phyloP scores from a whole-genome alignment of 2,888 invertebrate genomes.

The Agrenia bidenticulata region DNA sequence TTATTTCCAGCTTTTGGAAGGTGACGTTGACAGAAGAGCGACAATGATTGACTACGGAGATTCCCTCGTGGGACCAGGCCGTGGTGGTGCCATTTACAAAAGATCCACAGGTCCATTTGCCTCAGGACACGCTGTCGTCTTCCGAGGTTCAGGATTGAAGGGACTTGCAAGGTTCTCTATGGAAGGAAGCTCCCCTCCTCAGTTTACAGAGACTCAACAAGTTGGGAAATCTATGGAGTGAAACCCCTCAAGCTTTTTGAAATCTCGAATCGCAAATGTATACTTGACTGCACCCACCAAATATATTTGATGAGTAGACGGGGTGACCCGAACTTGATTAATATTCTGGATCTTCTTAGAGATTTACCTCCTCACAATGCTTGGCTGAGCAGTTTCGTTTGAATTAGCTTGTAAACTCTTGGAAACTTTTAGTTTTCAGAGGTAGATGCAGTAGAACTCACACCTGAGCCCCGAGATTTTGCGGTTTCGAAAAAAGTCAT shows the following conservation, averaged over 20 bases:
- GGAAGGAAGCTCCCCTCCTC: neutral
- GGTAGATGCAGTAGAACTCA: too few species aligned
- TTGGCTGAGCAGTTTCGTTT: too few species aligned
- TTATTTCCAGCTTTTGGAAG: constrained; percentile 31
- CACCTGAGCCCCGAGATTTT: too few species aligned
- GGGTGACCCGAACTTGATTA: too few species aligned
- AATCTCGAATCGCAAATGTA: neutral
- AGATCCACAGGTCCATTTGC: constrained; percentile 22
- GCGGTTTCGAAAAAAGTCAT: too few species aligned
- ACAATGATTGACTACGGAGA: constrained; percentile 22
- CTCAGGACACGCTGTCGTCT: neutral
- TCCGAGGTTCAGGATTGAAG: constrained; percentile 5
- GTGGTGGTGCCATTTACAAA: constrained; percentile 31
- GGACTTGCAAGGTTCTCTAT: constrained; percentile 4
- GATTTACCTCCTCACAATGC: too few species aligned
- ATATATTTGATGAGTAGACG: too few species aligned
- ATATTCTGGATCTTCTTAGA: too few species aligned
- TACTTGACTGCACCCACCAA: constrained; percentile 13
- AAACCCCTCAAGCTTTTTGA: neutral
- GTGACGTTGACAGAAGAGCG: constrained; percentile 28
- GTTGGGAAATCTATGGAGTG: constrained; percentile 7
- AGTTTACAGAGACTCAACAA: constrained; percentile 13
- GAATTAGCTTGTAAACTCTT: too few species aligned
- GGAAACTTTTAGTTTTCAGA: too few species aligned
- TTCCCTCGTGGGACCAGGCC: constrained; percentile 19